A percentile compares a stretch with the other conserved stretches of the same genome.
Conservation (phyloP, 2,888 invertebrate genomes). For the Pardosa pseudoannulata region DNA sequence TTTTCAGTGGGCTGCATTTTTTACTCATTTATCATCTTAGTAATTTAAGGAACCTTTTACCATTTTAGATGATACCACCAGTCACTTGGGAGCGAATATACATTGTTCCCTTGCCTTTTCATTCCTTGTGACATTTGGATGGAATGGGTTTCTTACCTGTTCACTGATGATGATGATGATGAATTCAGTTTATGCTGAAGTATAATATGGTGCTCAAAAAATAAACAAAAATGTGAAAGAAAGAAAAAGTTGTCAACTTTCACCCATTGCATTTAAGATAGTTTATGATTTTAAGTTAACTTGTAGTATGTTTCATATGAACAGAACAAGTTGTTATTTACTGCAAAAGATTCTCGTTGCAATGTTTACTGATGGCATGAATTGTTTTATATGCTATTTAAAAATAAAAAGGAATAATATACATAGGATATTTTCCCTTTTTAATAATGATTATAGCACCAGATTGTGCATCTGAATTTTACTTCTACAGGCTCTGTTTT, state of each 20-base stretch:
- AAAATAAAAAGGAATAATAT: too few relatives aligned
- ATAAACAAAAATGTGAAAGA: not conserved
- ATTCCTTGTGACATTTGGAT: conserved; percentile 66
- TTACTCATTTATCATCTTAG: not conserved
- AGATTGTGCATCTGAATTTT: too few relatives aligned
- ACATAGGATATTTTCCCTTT: too few relatives aligned
- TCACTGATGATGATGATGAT: conserved; percentile 55
- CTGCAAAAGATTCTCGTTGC: not conserved
- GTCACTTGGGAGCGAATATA: conserved; percentile 46
- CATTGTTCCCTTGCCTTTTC: conserved; percentile 68
- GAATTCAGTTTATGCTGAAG: conserved; percentile 66
- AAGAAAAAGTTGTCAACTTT: conserved; percentile 45
- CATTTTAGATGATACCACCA: conserved; percentile 62
- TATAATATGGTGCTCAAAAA: conserved; percentile 69
- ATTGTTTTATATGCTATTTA: too few relatives aligned
- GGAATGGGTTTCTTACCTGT: conserved; percentile 51
- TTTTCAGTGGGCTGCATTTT: too few relatives aligned
- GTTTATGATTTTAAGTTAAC: conserved; percentile 52
- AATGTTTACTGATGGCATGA: not conserved
- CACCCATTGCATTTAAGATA: conserved; percentile 65
- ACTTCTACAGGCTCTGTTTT: too few relatives aligned
- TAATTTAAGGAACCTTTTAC: conserved; percentile 60
- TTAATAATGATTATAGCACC: too few relatives aligned
- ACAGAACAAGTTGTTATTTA: conserved; percentile 67
- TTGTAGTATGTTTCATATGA: conserved; percentile 23